A percentile compares a stretch with the other conserved stretches of the same genome.
These are phyloP conservation scores for Ifrita kowaldi DNA, from an alignment of 2,113 vertebrate species.

Conservation along the genomic window DNA sequence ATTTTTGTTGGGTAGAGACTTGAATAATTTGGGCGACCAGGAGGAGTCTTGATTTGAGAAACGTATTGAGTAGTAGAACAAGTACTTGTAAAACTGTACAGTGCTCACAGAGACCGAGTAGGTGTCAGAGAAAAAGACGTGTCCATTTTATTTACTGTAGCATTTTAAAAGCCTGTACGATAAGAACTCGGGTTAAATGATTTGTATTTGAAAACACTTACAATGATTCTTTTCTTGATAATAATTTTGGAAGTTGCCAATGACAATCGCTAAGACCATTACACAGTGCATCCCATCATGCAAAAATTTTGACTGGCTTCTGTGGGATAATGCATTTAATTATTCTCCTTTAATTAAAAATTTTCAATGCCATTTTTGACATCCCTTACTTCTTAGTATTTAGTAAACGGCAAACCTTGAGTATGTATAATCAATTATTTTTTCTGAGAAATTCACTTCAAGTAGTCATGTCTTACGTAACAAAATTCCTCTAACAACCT, in stretches of 20 bases:
- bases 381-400: not conserved
- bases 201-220: slow-evolving; percentile 39
- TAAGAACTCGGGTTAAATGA: not conserved
- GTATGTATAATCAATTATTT: not conserved
- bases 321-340: not conserved
- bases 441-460: not conserved
- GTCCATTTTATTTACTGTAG: slow-evolving; percentile 55
- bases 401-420: not conserved
- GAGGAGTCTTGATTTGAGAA: slow-evolving; percentile 2
- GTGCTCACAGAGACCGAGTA: not conserved
- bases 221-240: not conserved
- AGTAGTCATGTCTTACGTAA: not conserved
- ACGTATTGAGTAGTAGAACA: slow-evolving; percentile 23
- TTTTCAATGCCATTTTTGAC: not conserved
- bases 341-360: not conserved
- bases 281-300: not conserved
- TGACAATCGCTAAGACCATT: not conserved
- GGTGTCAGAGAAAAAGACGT: not conserved
- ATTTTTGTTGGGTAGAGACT: slow-evolving; percentile 48
- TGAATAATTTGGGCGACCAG: not conserved
- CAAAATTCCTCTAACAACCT: not conserved
- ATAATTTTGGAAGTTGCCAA: not conserved
- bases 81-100: slow-evolving; percentile 56
- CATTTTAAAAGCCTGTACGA: not conserved
- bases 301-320: not conserved